Evolutionary conservation across 2,888 invertebrate species (phyloP), one percentile per base, ranked within the genome.

Genomic region (Elysia crispata): DNA sequence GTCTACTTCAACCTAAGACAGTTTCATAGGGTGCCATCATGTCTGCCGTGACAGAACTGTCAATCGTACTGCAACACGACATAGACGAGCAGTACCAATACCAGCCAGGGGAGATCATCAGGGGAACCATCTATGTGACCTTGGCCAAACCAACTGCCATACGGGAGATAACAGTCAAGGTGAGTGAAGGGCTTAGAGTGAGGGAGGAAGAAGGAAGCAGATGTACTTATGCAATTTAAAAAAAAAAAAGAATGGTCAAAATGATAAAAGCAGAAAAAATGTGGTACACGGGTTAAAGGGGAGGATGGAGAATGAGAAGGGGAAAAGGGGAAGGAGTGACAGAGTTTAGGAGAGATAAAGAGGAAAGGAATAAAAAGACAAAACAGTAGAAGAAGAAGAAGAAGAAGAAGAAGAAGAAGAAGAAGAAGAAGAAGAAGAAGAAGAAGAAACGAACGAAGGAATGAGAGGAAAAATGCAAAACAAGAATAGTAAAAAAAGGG

Each of bases 41-140:
- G 83, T 85, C 85, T 23, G 78, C 84, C 1, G 69, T 88, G 31
- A 86, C 87, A 76, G 82, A 85, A 64, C 84, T 91, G 69, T 86
- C 86, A 33, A 90, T 92, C 5, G 84, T 84, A 25, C 84, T 92
- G 54, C 91, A 91, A 81, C 91, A 91, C 82, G 92, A 92, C 82
- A 92, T 92, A 23, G 92, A 92, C 82, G 91, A 91, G 82, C 91
- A 92, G 81, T 92, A 92, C 80, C 91, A 91, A 85, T 91, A 91
- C 75, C 90, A 90, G 76, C 92, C 92, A 0, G 91, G 91, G 13
- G 91, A 92, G 86, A 85, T 88, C 28, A 83, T 92, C 20, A 79
- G 89, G 6, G 92, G 92, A 1, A 81, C 84, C 31, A 84, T 89
- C 20, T 41, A 49, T 23, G 50, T 86, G 50, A 82, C 73, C 57